Conservation (phyloP, 2,888 invertebrate genomes). For the Digitonthophagus gazella region DNA sequence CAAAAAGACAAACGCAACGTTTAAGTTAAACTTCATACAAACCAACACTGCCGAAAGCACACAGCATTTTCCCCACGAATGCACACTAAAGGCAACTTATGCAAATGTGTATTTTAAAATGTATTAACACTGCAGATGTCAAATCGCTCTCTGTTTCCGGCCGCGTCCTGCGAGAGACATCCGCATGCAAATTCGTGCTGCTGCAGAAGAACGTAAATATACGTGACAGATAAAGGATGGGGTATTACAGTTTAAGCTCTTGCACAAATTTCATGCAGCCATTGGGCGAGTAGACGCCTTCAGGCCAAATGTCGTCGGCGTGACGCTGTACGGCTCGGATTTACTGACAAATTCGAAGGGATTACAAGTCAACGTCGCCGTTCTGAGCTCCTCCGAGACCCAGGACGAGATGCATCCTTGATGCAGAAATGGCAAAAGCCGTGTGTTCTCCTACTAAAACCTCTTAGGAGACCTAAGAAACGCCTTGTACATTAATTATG, state of each 20-base stretch:
- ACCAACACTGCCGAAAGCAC: not conserved
- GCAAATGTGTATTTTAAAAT: not conserved
- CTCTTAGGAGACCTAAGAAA: too few species aligned
- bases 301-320: not conserved
- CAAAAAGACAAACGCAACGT: too few species aligned
- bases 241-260: not conserved
- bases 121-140: not conserved
- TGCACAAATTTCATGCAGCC: not conserved
- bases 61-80: not conserved
- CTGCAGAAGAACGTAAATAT: not conserved
- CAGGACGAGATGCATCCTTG: not conserved
- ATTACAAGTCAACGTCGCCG: not conserved
- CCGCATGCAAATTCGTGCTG: not conserved
- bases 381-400: not conserved
- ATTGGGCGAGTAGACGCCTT: not conserved
- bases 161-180: not conserved
- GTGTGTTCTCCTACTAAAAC: not conserved
- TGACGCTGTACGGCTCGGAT: not conserved
- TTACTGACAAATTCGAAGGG: not conserved
- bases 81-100: not conserved
- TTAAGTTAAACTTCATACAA: not conserved
- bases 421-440: not conserved
- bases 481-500: too few species aligned
- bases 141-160: not conserved
- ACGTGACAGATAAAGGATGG: not conserved